These are phyloP conservation scores for Holcopasites calliopsidis DNA, from an alignment of 1,140 invertebrate genomes.

Conservation along the genomic window DNA sequence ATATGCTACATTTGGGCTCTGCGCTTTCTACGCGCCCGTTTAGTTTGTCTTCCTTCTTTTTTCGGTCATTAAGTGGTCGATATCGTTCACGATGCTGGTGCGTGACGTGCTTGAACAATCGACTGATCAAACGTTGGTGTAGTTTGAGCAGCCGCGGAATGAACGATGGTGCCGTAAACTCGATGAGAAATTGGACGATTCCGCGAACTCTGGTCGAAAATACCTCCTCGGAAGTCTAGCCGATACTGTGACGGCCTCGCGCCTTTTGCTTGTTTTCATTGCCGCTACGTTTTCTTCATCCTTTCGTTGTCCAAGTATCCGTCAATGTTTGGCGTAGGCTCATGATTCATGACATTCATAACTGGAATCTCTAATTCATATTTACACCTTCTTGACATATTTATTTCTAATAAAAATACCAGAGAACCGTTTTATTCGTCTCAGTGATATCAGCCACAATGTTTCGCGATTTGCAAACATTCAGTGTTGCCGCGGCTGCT, in stretches of 20 bases:
- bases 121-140: constrained; percentile 10
- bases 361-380: too few relatives aligned
- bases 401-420: too few relatives aligned
- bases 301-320: background rate
- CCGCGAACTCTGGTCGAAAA: constrained; percentile 58
- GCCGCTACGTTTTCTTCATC: background rate
- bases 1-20: too few relatives aligned
- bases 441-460: too few relatives aligned
- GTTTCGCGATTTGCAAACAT: too few relatives aligned
- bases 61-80: background rate
- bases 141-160: constrained; percentile 34
- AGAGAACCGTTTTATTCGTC: too few relatives aligned
- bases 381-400: too few relatives aligned
- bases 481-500: too few relatives aligned
- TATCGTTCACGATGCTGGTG: too few relatives aligned
- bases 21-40: too few relatives aligned
- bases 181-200: constrained; percentile 49
- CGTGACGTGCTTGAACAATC: constrained; percentile 13
- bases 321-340: background rate
- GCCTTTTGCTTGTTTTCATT: constrained; percentile 44
- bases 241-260: constrained; percentile 28
- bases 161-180: constrained; percentile 48
- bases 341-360: too few relatives aligned
- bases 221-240: constrained; percentile 33
- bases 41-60: background rate